These are phyloP conservation scores for Villa cingulata DNA, from an alignment of 2,888 invertebrate species.

Conservation along the genomic window DNA sequence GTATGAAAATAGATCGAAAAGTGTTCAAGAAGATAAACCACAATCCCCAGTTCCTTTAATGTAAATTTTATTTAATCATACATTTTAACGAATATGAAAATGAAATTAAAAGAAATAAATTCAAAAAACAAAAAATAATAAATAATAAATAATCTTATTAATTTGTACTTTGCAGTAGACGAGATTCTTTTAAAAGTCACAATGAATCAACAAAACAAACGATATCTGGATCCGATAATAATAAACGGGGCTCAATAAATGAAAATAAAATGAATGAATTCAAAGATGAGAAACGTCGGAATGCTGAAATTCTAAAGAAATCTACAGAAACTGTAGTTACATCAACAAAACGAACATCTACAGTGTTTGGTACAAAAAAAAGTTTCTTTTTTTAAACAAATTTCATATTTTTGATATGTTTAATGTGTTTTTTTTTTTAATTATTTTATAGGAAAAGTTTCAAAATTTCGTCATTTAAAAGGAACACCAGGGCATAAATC, in stretches of 20 bases:
- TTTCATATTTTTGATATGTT: constrained; percentile 14
- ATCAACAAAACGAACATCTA: constrained; percentile 69
- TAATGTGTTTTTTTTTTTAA: not conserved
- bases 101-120: not conserved
- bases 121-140: not conserved
- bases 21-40: constrained; percentile 50
- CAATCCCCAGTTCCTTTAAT: constrained; percentile 61
- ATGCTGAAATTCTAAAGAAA: constrained; percentile 8
- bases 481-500: constrained; percentile 84
- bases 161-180: constrained; percentile 37
- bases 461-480: constrained; percentile 85
- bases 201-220: constrained; percentile 13
- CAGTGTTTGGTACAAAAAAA: constrained; percentile 51
- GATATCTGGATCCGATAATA: constrained; percentile 18
- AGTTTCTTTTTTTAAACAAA: constrained; percentile 20
- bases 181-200: constrained; percentile 52
- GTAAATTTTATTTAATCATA: constrained; percentile 20
- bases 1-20: constrained; percentile 63
- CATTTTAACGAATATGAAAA: no score
- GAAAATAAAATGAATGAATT: constrained; percentile 22
- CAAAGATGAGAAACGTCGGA: constrained; percentile 5
- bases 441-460: constrained; percentile 50
- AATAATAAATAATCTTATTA: not conserved
- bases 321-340: constrained; percentile 27
- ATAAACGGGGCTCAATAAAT: constrained; percentile 30